Evolutionary conservation across 1,140 invertebrate species (phyloP), one percentile per base, ranked within the genome.

Genomic region (Lutraria rhynchaena): DNA sequence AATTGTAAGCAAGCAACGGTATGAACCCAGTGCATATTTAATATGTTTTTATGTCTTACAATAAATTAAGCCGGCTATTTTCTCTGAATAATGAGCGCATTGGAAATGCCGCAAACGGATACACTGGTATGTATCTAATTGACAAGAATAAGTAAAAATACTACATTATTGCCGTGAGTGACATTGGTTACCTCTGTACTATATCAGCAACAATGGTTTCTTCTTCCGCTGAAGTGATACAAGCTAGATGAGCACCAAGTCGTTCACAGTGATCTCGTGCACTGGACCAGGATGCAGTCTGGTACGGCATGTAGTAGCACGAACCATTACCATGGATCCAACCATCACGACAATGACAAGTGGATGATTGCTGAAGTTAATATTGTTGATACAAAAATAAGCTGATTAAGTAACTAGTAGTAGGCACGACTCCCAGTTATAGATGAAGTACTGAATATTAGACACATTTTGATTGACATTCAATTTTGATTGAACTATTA

Each of bases 201-300:
- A 58, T 17, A 27, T 65, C 24, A 11, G 22, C 44, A 24, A 82
- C 49, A 35, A 74, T 61, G 41, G 41, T 15, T 13, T 82, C 70
- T 35, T 82, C 61, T 19, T 74, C 51, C 1, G 70, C 19, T 29
- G 58, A 31, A n/a, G 63, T 49, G 33, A 82, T 53, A 0, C 41
- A 35, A 22, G 60, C 70, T 29, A 82, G 60, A 57, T 82, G 80
- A 17, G 67, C 80, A n/a, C 80, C 70, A 55, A 82, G 61, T 17
- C 60, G 44, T 37, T 82, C 69, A 67, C 80, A 82, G 0, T 55
- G 35, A 4, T 53, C 69, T 29, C 58, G 46, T 3, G 80, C 70
- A 44, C 65, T 51, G 9, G 41, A 24, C 80, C 80, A 82, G 24
- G 33, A 24, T 73, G 31, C 33, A 24, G 41, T 37, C 61, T 51